A percentile compares a stretch with the other conserved stretches of the same genome.
phyloP scores from a whole-genome alignment of 2,888 invertebrate genomes.

The Ctenicera cuprea region DNA sequence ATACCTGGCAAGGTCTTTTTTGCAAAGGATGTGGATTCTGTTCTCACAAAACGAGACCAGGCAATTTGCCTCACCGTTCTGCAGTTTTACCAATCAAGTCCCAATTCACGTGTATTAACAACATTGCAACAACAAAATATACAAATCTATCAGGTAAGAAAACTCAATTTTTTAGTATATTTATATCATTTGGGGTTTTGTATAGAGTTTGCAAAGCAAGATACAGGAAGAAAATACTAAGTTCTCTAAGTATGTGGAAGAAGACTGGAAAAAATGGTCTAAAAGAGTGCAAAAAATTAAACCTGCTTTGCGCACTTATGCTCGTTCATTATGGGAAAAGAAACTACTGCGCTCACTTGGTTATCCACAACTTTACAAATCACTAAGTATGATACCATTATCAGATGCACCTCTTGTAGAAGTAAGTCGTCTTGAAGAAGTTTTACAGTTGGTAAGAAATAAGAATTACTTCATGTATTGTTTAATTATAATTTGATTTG shows the following conservation, averaged over 20 bases:
- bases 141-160: constrained; percentile 57
- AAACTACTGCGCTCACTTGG: constrained; percentile 56
- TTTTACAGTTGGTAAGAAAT: constrained; percentile 60
- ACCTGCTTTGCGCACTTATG: constrained; percentile 42
- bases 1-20: constrained; percentile 57
- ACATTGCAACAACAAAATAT: constrained; percentile 50
- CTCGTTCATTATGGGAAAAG: constrained; percentile 54
- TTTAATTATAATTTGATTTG: constrained; percentile 12
- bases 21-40: constrained; percentile 32
- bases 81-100: constrained; percentile 58
- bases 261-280: constrained; percentile 51
- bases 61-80: constrained; percentile 57
- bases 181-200: constrained; percentile 16
- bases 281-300: constrained; percentile 31
- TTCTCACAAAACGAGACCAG: constrained; percentile 54
- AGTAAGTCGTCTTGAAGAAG: constrained; percentile 58
- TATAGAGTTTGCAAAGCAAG: constrained; percentile 56
- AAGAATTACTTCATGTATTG: constrained; percentile 12
- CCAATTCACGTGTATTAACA: constrained; percentile 46
- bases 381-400: constrained; percentile 55
- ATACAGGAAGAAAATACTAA: constrained; percentile 58
- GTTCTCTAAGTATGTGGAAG: constrained; percentile 54
- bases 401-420: constrained; percentile 58
- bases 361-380: constrained; percentile 62
- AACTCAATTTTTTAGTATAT: constrained; percentile 10